These are phyloP conservation scores for Schmidtea mediterranea DNA, from an alignment of 1,140 invertebrate species.

Conservation along the genomic window DNA sequence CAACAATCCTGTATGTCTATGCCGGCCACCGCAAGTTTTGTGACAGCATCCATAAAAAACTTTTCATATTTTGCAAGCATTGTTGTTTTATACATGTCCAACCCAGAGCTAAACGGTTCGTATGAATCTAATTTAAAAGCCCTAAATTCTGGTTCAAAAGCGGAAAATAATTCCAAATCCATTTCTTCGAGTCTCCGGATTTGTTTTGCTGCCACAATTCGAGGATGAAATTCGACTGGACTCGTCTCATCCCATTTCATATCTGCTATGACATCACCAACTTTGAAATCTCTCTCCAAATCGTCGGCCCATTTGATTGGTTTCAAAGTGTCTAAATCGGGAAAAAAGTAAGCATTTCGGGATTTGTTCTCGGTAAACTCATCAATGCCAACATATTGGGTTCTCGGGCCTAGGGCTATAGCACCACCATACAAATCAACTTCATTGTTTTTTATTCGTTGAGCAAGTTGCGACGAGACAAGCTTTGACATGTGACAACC, in stretches of 20 bases:
- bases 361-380: no score
- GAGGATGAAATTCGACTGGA: slow-evolving; percentile 5
- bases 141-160: slow-evolving; percentile 6
- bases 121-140: not conserved
- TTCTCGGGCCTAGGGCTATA: no score
- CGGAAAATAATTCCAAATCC: slow-evolving; percentile 5
- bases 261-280: slow-evolving; percentile 5
- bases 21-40: slow-evolving; percentile 3
- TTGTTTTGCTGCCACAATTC: slow-evolving; percentile 7
- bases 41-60: not conserved
- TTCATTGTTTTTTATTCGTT: no score
- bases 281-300: no score
- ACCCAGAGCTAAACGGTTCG: not conserved
- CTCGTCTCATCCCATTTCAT: not conserved
- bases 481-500: no score
- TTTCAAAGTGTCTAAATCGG: no score
- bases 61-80: not conserved
- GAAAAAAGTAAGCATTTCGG: no score
- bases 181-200: slow-evolving; percentile 4
- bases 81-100: not conserved
- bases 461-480: no score
- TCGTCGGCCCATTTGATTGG: no score
- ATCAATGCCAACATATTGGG: no score
- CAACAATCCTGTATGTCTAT: slow-evolving; percentile 6
- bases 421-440: no score